A percentile compares a stretch with the other conserved stretches of the same genome.
These are phyloP conservation scores for Ispidina picta DNA, from an alignment of 2,797 vertebrate species.

Conservation along the genomic window DNA sequence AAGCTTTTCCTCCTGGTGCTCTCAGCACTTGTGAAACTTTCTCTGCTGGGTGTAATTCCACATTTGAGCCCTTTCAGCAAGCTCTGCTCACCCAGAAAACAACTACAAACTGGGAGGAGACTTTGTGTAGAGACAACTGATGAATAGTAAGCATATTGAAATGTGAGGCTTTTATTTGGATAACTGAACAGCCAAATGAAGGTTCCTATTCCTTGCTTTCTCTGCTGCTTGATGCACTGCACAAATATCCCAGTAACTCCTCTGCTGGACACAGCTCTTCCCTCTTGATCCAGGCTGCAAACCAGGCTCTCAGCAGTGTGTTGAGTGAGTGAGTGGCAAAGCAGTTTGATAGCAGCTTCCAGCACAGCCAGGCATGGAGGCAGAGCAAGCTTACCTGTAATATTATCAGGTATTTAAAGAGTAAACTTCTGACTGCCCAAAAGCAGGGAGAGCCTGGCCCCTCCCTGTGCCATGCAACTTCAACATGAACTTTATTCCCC, in stretches of 20 bases:
- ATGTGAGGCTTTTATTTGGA: slow-evolving; percentile 12
- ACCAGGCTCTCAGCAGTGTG: neutral
- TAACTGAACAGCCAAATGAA: slow-evolving; percentile 32
- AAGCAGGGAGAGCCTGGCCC: neutral
- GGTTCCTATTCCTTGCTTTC: neutral
- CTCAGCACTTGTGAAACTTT: neutral
- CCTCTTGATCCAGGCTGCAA: neutral
- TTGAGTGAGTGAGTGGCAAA: neutral
- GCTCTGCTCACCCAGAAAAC: neutral
- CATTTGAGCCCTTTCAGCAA: neutral
- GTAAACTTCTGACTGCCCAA: neutral
- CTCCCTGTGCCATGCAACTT: neutral
- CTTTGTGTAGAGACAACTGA: neutral
- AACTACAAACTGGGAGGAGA: neutral
- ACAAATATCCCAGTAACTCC: slow-evolving; percentile 11
- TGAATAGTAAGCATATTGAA: slow-evolving; percentile 29
- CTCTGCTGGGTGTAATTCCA: neutral
- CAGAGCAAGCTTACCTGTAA: neutral
- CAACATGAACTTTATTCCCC: neutral
- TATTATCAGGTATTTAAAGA: neutral
- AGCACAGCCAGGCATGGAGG: neutral
- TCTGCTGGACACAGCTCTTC: neutral
- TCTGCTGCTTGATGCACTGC: neutral
- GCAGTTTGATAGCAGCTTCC: neutral
- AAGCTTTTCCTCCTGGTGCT: neutral